Evolutionary conservation across 2,888 invertebrate species (phyloP).

Genomic region (Protodeltote pygarga): DNA sequence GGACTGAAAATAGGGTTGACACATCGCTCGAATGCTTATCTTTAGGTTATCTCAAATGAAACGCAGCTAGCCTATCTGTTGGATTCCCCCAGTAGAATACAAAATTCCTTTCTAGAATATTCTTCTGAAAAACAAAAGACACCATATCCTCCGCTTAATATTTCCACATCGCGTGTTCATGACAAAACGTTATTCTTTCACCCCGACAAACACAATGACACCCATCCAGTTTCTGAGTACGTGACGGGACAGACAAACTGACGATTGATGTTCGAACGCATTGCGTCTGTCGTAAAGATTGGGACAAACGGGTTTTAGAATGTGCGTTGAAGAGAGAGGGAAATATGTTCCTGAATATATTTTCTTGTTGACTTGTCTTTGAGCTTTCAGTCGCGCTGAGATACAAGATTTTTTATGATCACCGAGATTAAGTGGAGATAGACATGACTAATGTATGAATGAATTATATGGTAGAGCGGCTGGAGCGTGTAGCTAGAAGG

Average conservation of each 20-base stretch:
- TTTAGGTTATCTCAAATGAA: too few relatives aligned
- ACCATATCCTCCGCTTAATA: neutral
- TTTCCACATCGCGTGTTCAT: slow-evolving; percentile 1
- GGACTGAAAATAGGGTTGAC: too few relatives aligned
- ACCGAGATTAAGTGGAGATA: too few relatives aligned
- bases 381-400: neutral
- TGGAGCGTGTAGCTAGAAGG: too few relatives aligned
- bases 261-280: slow-evolving; percentile 31
- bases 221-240: slow-evolving; percentile 24
- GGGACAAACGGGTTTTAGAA: slow-evolving; percentile 18
- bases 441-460: too few relatives aligned
- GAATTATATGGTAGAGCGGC: too few relatives aligned
- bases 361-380: too few relatives aligned
- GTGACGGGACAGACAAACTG: slow-evolving; percentile 37
- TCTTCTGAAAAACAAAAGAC: neutral
- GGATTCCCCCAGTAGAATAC: too few relatives aligned
- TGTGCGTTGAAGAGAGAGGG: slow-evolving; percentile 7
- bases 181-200: slow-evolving; percentile 18
- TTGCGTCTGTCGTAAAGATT: slow-evolving; percentile 30
- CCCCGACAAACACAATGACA: slow-evolving; percentile 16
- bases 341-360: slow-evolving; percentile 2
- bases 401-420: too few relatives aligned
- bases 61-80: too few relatives aligned
- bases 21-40: too few relatives aligned
- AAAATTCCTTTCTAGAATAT: neutral